Evolutionary conservation across 2,113 vertebrate species (phyloP).

Genomic region (Eira barbara): DNA sequence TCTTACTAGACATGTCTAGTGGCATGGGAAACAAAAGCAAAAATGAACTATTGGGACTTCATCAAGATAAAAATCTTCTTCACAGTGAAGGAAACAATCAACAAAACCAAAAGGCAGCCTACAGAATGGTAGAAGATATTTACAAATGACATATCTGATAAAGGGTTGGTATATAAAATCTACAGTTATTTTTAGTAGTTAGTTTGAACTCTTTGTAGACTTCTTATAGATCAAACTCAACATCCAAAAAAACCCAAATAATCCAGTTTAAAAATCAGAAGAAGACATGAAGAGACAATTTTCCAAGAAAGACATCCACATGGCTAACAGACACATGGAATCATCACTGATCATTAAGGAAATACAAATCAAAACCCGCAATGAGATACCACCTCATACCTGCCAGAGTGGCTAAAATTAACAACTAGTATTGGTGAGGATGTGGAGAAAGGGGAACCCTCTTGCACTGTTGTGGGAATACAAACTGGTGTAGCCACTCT

Average conservation of each 20-base stretch:
- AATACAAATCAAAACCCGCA: not conserved
- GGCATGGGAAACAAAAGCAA: not conserved
- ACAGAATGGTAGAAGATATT: not conserved
- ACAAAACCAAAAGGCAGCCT: not conserved
- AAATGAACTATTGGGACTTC: not conserved
- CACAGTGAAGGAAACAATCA: not conserved
- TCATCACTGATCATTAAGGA: not conserved
- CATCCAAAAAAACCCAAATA: not conserved
- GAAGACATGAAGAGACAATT: not conserved
- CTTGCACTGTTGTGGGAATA: not conserved
- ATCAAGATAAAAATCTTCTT: not conserved
- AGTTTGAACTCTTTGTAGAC: too few species aligned
- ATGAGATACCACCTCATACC: not conserved
- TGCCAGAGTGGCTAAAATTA: not conserved
- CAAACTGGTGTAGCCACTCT: too few species aligned
- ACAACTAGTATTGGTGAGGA: not conserved
- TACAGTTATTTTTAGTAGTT: not conserved
- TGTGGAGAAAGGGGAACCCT: not conserved
- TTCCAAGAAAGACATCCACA: not conserved
- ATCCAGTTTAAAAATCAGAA: not conserved
- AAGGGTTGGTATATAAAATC: not conserved
- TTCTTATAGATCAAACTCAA: not conserved
- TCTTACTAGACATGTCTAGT: not conserved
- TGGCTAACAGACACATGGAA: not conserved
- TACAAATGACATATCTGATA: not conserved